Evolutionary conservation across 2,113 vertebrate genomes (phyloP).

Genomic region (Pontoporia blainvillei): DNA sequence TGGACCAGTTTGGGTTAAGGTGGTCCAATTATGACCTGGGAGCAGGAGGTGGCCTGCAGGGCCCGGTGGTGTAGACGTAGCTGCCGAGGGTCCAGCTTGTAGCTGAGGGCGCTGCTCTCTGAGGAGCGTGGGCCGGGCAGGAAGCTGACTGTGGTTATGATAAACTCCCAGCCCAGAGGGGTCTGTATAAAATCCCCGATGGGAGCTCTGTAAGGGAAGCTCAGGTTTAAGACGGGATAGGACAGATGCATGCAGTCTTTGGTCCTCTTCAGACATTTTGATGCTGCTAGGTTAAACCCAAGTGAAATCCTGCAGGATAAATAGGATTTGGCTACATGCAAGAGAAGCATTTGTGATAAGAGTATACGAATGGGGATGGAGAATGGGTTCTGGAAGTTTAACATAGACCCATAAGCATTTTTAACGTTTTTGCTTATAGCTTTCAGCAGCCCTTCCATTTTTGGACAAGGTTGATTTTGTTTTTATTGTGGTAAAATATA

Average conservation of each 20-base stretch:
- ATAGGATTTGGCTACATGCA: too few relatives aligned
- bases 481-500: neutral
- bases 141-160: rapidly evolving
- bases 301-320: neutral
- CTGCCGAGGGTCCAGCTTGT: neutral
- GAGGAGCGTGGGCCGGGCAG: too few relatives aligned
- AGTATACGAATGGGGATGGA: neutral
- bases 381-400: neutral
- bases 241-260: neutral
- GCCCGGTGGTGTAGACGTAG: rapidly evolving
- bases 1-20: neutral
- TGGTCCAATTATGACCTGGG: too few relatives aligned
- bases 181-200: rapidly evolving
- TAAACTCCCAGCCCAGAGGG: neutral
- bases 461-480: neutral
- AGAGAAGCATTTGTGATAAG: neutral
- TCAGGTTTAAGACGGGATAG: too few relatives aligned
- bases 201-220: too few relatives aligned
- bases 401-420: neutral
- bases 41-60: rapidly evolving
- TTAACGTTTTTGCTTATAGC: neutral
- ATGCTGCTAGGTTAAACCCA: too few relatives aligned
- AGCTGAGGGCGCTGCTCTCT: neutral
- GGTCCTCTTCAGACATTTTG: too few relatives aligned
- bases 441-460: neutral